These are phyloP conservation scores for Xestoiulus laeticollis DNA, from an alignment of 2,888 invertebrate genomes.

Conservation along the genomic window DNA sequence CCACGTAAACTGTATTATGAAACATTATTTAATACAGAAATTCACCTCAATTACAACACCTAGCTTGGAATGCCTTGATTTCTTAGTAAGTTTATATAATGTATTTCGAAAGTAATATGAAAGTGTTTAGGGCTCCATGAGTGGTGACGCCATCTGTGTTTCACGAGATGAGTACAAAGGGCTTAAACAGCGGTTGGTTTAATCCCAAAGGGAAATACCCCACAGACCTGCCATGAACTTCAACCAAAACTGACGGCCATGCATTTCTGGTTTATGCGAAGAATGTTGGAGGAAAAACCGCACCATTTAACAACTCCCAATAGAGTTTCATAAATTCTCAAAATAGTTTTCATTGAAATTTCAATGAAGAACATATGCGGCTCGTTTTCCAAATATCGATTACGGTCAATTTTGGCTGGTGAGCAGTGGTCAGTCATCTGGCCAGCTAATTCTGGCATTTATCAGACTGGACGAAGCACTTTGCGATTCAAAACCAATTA, in stretches of 20 bases:
- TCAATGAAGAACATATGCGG: neutral
- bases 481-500: neutral
- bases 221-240: neutral
- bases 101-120: too few relatives aligned
- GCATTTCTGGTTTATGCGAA: neutral
- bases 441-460: neutral
- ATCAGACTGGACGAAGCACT: neutral
- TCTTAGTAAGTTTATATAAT: too few relatives aligned
- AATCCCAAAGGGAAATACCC: neutral
- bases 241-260: neutral
- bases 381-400: neutral
- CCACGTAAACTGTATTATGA: too few relatives aligned
- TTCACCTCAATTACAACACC: too few relatives aligned
- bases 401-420: neutral
- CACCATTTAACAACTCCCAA: neutral
- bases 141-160: neutral
- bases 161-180: neutral
- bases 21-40: too few relatives aligned
- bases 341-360: constrained; percentile 4
- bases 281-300: constrained; percentile 19
- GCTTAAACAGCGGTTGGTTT: neutral
- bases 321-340: constrained; percentile 5
- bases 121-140: too few relatives aligned
- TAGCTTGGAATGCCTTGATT: too few relatives aligned
- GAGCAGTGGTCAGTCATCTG: neutral